Conservation (phyloP, 2,888 invertebrate species). For the Pseudolycoriella hygida region DNA sequence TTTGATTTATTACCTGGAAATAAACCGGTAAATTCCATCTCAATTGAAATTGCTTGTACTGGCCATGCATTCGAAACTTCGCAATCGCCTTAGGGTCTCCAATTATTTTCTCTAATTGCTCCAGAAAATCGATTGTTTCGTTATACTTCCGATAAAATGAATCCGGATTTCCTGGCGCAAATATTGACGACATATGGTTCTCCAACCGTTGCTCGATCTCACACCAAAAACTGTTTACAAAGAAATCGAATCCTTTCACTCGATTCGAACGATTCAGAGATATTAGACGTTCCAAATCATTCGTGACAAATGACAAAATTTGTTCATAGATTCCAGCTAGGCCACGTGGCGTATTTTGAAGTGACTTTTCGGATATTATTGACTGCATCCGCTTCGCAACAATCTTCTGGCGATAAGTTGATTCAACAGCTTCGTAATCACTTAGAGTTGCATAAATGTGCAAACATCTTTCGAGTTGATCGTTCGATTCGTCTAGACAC, state of each 20-base stretch:
- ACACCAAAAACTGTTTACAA: constrained; percentile 76
- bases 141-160: constrained; percentile 68
- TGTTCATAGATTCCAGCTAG: constrained; percentile 53
- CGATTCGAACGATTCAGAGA: constrained; percentile 27
- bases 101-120: constrained; percentile 48
- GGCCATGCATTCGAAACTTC: constrained; percentile 43
- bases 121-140: constrained; percentile 59
- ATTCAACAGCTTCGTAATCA: constrained; percentile 47
- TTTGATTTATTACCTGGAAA: constrained; percentile 42
- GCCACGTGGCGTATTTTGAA: constrained; percentile 43
- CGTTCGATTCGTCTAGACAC: neutral
- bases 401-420: constrained; percentile 39
- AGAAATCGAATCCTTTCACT: constrained; percentile 50
- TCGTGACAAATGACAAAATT: constrained; percentile 52
- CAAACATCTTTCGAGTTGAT: constrained; percentile 16
- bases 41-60: constrained; percentile 61
- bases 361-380: constrained; percentile 48
- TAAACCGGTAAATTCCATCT: constrained; percentile 94
- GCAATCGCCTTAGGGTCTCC: constrained; percentile 36
- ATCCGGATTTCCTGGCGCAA: constrained; percentile 84
- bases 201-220: constrained; percentile 68
- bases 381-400: constrained; percentile 28
- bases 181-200: constrained; percentile 65
- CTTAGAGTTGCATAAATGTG: constrained; percentile 25
- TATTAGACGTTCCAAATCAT: constrained; percentile 40